Percentiles rank a stretch among this genome's conserved stretches.
These are phyloP conservation scores for Chloroclysta siterata DNA, from an alignment of 2,888 invertebrate genomes.

Conservation along the genomic window DNA sequence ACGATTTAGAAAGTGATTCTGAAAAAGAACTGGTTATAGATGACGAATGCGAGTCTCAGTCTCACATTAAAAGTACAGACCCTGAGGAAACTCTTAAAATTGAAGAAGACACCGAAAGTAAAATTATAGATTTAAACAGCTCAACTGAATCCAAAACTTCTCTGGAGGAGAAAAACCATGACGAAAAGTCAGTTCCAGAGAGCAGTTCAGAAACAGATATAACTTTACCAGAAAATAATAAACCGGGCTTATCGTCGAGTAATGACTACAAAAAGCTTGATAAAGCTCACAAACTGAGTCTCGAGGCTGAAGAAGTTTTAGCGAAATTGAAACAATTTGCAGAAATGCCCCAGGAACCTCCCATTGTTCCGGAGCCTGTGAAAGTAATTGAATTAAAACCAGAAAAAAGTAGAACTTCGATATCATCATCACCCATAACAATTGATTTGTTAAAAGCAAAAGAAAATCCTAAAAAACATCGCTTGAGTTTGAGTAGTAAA, in stretches of 20 bases:
- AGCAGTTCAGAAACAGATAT: slow-evolving; percentile 21
- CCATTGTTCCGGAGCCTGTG: slow-evolving; percentile 39
- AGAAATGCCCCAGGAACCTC: slow-evolving; percentile 62
- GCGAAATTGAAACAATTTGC: slow-evolving; percentile 62
- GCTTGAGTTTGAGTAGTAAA: slow-evolving; percentile 50
- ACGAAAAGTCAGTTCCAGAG: slow-evolving; percentile 21
- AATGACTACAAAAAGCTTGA: slow-evolving; percentile 59
- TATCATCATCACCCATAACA: slow-evolving; percentile 37
- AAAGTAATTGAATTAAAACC: slow-evolving; percentile 43
- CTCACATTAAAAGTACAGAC: slow-evolving; percentile 41
- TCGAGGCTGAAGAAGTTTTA: slow-evolving; percentile 64
- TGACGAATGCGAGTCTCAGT: slow-evolving; percentile 49
- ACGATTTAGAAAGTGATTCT: slow-evolving; percentile 57
- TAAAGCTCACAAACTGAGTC: slow-evolving; percentile 67
- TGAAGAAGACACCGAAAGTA: slow-evolving; percentile 32
- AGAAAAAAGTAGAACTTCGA: slow-evolving; percentile 35
- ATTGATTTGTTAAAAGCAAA: slow-evolving; percentile 38
- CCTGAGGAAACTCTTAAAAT: slow-evolving; percentile 45
- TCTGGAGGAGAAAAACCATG: slow-evolving; percentile 11
- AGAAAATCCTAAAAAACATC: slow-evolving; percentile 49
- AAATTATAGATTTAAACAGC: slow-evolving; percentile 27
- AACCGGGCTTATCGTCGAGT: slow-evolving; percentile 5
- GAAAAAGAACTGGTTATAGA: slow-evolving; percentile 69
- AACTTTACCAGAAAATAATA: slow-evolving; percentile 14
- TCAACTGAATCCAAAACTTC: slow-evolving; percentile 31